phyloP scores from a whole-genome alignment of 2,888 invertebrate species.

The Chrysina gloriosa region DNA sequence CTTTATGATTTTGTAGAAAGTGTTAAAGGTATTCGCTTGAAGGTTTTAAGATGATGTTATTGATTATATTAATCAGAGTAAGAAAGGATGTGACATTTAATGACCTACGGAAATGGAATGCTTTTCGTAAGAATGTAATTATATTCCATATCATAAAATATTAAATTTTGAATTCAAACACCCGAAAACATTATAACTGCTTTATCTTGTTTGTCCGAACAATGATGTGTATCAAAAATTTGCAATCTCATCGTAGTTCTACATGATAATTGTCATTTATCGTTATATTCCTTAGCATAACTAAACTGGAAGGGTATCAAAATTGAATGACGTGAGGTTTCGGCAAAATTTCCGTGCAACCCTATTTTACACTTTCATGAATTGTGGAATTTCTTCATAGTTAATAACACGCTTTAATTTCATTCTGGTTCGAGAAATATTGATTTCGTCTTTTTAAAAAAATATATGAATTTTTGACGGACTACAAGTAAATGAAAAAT shows the following conservation, averaged over 20 bases:
- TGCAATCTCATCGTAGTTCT: neutral
- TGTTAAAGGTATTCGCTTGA: neutral
- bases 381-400: slow-evolving; percentile 36
- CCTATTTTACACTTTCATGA: slow-evolving; percentile 44
- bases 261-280: neutral
- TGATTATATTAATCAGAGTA: neutral
- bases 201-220: too few relatives aligned
- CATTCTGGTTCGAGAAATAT: slow-evolving; percentile 24
- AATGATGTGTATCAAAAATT: too few relatives aligned
- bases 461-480: slow-evolving; percentile 5
- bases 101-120: neutral
- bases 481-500: too few relatives aligned
- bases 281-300: neutral
- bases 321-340: slow-evolving; percentile 21
- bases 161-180: too few relatives aligned
- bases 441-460: slow-evolving; percentile 9
- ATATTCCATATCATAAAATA: too few relatives aligned
- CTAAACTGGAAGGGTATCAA: neutral
- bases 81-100: neutral
- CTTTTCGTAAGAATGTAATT: too few relatives aligned
- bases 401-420: slow-evolving; percentile 45
- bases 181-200: too few relatives aligned
- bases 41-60: neutral
- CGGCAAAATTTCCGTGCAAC: slow-evolving; percentile 37
- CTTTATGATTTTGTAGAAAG: neutral